phyloP scores from a whole-genome alignment of 2,113 vertebrate species.

The Carollia perspicillata region DNA sequence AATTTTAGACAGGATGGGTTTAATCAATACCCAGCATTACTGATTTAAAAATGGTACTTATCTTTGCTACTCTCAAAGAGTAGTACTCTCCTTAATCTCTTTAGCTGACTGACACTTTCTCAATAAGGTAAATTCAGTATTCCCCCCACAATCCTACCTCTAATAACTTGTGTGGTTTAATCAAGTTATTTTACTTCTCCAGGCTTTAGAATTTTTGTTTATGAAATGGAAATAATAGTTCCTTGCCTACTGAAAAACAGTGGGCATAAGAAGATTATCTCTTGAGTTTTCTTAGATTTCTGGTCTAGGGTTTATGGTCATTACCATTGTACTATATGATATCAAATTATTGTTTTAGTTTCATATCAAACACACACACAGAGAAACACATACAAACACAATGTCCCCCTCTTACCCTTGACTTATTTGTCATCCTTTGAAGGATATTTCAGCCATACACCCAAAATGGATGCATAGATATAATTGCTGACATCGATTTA shows the following conservation, averaged over 20 bases:
- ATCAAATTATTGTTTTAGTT: not conserved
- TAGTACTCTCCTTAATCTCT: not conserved
- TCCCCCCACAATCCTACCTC: not conserved
- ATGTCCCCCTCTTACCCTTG: not conserved
- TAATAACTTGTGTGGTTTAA: not conserved
- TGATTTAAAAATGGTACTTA: not conserved
- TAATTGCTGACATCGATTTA: constrained; percentile 50
- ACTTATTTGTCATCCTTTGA: not conserved
- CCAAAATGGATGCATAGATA: constrained; percentile 26
- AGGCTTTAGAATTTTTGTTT: not conserved
- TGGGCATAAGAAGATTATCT: not conserved
- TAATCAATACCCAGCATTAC: not conserved
- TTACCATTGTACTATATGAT: not conserved
- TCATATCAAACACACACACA: not conserved
- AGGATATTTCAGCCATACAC: not conserved
- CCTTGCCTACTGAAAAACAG: not conserved
- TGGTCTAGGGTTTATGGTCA: not conserved
- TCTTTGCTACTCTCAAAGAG: too few species aligned
- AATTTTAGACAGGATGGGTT: not conserved
- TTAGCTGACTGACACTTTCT: constrained; percentile 3
- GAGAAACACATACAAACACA: not conserved
- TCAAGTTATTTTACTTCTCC: not conserved
- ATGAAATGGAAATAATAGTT: not conserved
- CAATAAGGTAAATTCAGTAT: not conserved
- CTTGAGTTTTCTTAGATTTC: not conserved